These are phyloP conservation scores for Phaethon lepturus DNA, from an alignment of 2,113 vertebrate species.

Conservation along the genomic window DNA sequence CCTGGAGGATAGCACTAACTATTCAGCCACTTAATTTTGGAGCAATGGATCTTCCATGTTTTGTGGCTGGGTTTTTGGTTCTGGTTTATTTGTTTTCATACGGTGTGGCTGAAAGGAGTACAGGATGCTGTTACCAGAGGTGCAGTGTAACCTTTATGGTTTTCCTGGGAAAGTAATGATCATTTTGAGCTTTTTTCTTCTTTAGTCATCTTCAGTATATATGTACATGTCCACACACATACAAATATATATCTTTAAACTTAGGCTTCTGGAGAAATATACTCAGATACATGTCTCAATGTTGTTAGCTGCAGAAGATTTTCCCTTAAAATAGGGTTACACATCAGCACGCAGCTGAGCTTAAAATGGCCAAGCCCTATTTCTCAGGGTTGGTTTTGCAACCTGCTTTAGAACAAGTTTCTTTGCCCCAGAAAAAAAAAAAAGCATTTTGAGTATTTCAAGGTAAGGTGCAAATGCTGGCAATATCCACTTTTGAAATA, in stretches of 20 bases:
- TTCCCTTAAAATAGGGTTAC: not conserved
- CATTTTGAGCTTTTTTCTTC: not conserved
- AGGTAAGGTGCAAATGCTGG: not conserved
- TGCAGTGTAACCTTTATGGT: not conserved
- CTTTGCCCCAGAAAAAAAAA: not conserved
- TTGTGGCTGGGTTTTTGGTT: not conserved
- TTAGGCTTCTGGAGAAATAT: not conserved
- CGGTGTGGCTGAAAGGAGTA: not conserved
- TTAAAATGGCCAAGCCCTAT: not conserved
- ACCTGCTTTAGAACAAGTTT: not conserved
- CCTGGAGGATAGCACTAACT: not conserved
- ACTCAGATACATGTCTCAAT: not conserved
- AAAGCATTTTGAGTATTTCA: not conserved
- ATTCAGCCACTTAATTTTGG: not conserved
- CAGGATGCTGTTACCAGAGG: not conserved
- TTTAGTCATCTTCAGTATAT: not conserved
- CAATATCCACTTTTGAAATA: not conserved
- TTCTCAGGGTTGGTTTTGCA: not conserved
- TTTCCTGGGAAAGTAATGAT: not conserved
- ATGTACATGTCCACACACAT: not conserved
- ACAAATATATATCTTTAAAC: accelerated
- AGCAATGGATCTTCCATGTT: not conserved
- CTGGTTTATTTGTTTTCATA: not conserved
- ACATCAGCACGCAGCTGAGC: not conserved
- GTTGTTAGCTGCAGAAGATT: not conserved